phyloP scores from a whole-genome alignment of 2,797 vertebrate species.

The Malacoctenus gilli region DNA sequence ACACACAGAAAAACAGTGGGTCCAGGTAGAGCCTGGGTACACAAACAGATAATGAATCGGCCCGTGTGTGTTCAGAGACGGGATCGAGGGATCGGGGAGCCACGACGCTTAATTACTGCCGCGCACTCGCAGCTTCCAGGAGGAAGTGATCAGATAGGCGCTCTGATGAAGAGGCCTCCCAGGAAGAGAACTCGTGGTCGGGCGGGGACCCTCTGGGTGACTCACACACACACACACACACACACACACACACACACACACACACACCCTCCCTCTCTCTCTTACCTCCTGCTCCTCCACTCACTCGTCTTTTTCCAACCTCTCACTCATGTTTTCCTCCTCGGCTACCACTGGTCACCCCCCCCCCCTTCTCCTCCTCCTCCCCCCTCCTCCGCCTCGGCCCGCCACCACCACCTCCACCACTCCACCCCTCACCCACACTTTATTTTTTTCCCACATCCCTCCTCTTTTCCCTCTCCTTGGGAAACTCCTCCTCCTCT shows the following conservation, averaged over 20 bases:
- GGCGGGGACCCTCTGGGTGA: slow-evolving; percentile 42
- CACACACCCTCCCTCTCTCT: slow-evolving; percentile 44
- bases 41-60: slow-evolving; percentile 55
- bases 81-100: slow-evolving; percentile 17
- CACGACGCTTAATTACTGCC: slow-evolving; percentile 55
- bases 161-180: slow-evolving; percentile 68
- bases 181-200: slow-evolving; percentile 63
- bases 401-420: neutral
- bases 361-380: slow-evolving; percentile 1
- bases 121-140: slow-evolving; percentile 36
- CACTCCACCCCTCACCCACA: slow-evolving; percentile 46
- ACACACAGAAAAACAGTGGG: slow-evolving; percentile 27
- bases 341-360: slow-evolving; percentile 32
- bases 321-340: slow-evolving; percentile 69
- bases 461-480: slow-evolving; percentile 54
- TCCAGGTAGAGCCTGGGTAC: slow-evolving; percentile 54
- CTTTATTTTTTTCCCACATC: slow-evolving; percentile 66
- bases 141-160: slow-evolving; percentile 70
- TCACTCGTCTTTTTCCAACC: slow-evolving; percentile 59
- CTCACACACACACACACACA: slow-evolving; percentile 31
- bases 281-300: slow-evolving; percentile 56
- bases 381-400: slow-evolving; percentile 31
- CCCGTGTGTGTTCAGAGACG: slow-evolving; percentile 24
- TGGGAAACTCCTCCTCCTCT: slow-evolving; percentile 56
- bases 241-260: no score